phyloP scores from a whole-genome alignment of 2,113 vertebrate genomes.

The Takifugu flavidus region DNA sequence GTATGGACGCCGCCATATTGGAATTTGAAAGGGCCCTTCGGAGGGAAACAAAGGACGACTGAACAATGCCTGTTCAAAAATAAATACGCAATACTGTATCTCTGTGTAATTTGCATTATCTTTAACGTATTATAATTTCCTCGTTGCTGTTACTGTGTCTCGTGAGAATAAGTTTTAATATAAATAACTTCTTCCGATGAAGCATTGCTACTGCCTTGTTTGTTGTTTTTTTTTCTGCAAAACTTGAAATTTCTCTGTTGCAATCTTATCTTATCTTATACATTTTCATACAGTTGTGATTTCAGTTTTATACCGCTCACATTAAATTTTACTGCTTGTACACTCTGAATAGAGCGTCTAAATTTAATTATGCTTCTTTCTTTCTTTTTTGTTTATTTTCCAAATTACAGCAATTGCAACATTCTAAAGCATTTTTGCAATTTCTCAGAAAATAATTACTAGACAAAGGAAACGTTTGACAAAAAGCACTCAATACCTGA shows the following conservation, averaged over 20 bases:
- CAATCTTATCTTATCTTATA: neutral
- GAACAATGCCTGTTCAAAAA: slow-evolving; percentile 51
- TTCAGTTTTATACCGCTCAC: neutral
- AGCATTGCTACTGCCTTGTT: too few species aligned
- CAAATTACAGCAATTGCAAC: neutral
- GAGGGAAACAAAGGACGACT: slow-evolving; percentile 18
- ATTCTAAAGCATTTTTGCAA: neutral
- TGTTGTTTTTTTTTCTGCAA: too few species aligned
- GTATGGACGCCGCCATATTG: slow-evolving; percentile 67
- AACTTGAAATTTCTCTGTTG: neutral
- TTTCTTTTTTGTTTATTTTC: neutral
- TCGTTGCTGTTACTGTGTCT: too few species aligned
- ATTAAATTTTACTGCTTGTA: neutral
- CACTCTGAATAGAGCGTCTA: neutral
- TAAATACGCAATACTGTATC: neutral
- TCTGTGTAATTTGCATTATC: neutral
- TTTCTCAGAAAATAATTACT: slow-evolving; percentile 12
- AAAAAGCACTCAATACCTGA: neutral
- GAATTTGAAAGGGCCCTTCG: slow-evolving; percentile 40
- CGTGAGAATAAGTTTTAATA: too few species aligned
- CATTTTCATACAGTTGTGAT: neutral
- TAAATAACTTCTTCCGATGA: too few species aligned
- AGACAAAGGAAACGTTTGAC: neutral
- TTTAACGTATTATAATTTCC: too few species aligned
- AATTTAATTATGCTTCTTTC: neutral